These are phyloP conservation scores for Sebastiscus albofasciatus DNA, from an alignment of 2,797 vertebrate genomes.

Conservation along the genomic window DNA sequence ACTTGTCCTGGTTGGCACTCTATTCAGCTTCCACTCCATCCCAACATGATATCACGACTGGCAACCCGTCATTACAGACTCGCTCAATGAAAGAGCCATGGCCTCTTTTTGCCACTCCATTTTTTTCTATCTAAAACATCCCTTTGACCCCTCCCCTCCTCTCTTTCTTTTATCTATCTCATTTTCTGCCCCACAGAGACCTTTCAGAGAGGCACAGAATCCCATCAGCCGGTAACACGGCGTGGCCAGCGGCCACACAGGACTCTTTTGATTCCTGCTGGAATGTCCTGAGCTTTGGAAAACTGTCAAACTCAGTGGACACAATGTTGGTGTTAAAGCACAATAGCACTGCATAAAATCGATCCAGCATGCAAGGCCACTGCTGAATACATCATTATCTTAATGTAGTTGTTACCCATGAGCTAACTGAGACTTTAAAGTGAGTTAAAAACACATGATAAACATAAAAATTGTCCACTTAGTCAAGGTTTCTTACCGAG, in stretches of 20 bases:
- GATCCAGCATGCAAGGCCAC: constrained; percentile 22
- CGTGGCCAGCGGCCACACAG: constrained; percentile 53
- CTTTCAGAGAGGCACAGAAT: constrained; percentile 52
- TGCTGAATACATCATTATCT: constrained; percentile 44
- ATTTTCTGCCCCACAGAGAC: constrained; percentile 53
- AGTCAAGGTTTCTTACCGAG: constrained; percentile 81
- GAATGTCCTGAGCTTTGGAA: constrained; percentile 57
- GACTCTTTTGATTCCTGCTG: constrained; percentile 58
- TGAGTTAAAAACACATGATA: background rate
- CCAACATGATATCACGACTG: constrained; percentile 32
- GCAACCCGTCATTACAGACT: constrained; percentile 46
- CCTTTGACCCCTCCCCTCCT: background rate
- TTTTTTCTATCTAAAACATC: constrained; percentile 24
- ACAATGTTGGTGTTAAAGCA: constrained; percentile 29
- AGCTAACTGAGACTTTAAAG: background rate
- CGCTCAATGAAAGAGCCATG: constrained; percentile 39
- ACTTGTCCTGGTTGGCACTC: background rate
- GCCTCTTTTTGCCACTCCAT: constrained; percentile 23
- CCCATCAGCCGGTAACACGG: constrained; percentile 57
- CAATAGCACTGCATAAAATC: constrained; percentile 53
- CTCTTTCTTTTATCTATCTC: constrained; percentile 57
- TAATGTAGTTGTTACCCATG: background rate
- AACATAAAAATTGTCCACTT: background rate
- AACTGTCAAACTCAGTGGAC: constrained; percentile 44
- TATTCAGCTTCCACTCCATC: constrained; percentile 6